Evolutionary conservation across 2,797 vertebrate genomes (phyloP).

Genomic region (Sphaeramia orbicularis): DNA sequence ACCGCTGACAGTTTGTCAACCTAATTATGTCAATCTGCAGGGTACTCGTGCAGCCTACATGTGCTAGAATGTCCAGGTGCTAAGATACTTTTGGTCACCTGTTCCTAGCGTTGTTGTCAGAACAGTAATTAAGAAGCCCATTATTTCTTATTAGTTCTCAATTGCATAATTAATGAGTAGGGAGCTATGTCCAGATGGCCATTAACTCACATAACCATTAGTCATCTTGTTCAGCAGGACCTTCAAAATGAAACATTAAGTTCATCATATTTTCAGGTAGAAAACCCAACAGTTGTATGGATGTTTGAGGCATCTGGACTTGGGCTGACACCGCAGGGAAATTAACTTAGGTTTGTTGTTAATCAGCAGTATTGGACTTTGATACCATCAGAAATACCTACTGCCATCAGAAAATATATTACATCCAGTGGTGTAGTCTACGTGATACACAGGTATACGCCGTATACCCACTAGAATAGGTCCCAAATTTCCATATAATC

Average conservation of each 20-base stretch:
- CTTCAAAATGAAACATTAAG: constrained; percentile 52
- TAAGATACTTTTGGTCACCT: constrained; percentile 67
- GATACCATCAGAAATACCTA: too few species aligned
- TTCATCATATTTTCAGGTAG: constrained; percentile 20
- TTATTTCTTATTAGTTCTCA: constrained; percentile 76
- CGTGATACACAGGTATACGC: too few species aligned
- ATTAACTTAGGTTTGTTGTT: background rate
- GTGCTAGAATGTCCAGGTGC: constrained; percentile 65
- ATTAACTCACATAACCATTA: constrained; percentile 67
- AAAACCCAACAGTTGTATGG: constrained; percentile 1
- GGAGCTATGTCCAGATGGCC: constrained; percentile 74
- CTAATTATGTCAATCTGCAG: constrained; percentile 74
- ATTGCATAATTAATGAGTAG: constrained; percentile 77
- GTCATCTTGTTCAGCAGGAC: constrained; percentile 67
- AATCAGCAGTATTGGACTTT: background rate
- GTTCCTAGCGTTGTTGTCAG: constrained; percentile 63
- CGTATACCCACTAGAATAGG: too few species aligned
- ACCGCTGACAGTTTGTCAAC: constrained; percentile 77
- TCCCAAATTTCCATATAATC: too few species aligned
- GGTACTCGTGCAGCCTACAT: constrained; percentile 41
- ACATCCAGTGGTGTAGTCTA: too few species aligned
- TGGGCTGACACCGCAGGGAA: background rate
- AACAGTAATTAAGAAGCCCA: constrained; percentile 74
- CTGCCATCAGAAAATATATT: too few species aligned
- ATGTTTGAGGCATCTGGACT: background rate